Base-by-base conservation (phyloP, 2,113 vertebrate species). In the Cebidichthys violaceus region DNA sequence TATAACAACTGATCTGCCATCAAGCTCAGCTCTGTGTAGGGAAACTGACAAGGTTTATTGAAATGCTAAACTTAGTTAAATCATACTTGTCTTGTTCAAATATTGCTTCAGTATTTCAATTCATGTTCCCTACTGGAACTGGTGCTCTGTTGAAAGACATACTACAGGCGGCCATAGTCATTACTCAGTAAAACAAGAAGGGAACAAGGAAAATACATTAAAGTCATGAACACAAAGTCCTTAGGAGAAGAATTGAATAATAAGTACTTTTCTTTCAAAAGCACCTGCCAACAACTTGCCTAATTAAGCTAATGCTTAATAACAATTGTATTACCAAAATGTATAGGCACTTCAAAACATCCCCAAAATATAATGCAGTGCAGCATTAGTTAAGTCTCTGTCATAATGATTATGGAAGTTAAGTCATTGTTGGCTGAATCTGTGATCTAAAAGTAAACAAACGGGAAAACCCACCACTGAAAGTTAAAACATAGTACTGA, bases 41-140 rank as follows among this genome's bases (percentile, higher is more conserved):
- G 41, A 82, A 87, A 74, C 45, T 88, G 86, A 85, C 79, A 82
- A 24, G 68, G 74, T 92, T 88, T 86, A 83, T 39, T 88, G 70
- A 67, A 87, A 79, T 50, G 66, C 74, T 86, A 83, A 89, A 88
- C 67, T 50, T 39, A 66, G 52, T 83, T 47, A 70, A 77, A 65
- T 74, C 2, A 18, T 6, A 54, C 74, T 83, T 77, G 79, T 64
- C 24, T 60, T 77, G 79, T 76, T 79, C 60, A 70, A 65, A 81
- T 74, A 62, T 70, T 74, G n/a, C 69, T 88, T 37, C 22, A 57
- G 39, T 65, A 27, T 81, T 60, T 73, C 31, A 59, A 65, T 52
- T 52, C 29, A 31, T 14, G 50, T 57, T 65, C 69, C 1, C 13
- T 65, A 71, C 70, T 82, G 37, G 41, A 77, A 71, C 43, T 77